phyloP scores from a whole-genome alignment of 1,140 invertebrate genomes.

The Bactericera cockerelli region DNA sequence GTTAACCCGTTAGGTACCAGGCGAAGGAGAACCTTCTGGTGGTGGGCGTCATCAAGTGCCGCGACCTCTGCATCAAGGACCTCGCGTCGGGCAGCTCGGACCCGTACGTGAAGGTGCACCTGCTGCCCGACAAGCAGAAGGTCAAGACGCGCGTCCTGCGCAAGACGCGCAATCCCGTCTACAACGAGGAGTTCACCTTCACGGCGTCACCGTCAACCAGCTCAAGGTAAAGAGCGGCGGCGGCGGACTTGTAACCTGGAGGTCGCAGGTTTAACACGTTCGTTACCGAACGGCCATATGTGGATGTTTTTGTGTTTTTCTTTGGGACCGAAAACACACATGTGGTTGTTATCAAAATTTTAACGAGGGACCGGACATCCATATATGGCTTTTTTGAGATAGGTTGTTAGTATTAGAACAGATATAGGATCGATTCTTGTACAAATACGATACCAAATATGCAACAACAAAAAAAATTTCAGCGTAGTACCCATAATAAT shows the following conservation, averaged over 20 bases:
- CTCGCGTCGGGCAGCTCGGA: conserved; percentile 49
- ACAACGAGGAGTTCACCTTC: conserved; percentile 94
- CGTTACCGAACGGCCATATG: too few species aligned
- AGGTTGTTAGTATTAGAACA: too few species aligned
- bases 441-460: too few species aligned
- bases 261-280: too few species aligned
- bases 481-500: conserved; percentile 3
- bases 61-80: conserved; percentile 64
- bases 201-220: conserved; percentile 77
- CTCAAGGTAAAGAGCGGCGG: conserved; percentile 44
- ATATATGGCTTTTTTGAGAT: too few species aligned
- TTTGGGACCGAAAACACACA: too few species aligned
- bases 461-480: too few species aligned
- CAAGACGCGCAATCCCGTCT: conserved; percentile 81
- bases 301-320: too few species aligned
- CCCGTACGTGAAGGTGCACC: conserved; percentile 87
- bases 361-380: too few species aligned
- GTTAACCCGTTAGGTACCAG: conserved; percentile 71
- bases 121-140: conserved; percentile 86
- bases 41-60: conserved; percentile 78
- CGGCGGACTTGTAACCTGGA: too few species aligned
- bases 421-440: too few species aligned
- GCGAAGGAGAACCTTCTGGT: conserved; percentile 75
- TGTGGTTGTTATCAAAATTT: too few species aligned
- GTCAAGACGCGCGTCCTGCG: conserved; percentile 86